Evolutionary conservation across 2,888 invertebrate species (phyloP).

Genomic region (Limnephilus lunatus): DNA sequence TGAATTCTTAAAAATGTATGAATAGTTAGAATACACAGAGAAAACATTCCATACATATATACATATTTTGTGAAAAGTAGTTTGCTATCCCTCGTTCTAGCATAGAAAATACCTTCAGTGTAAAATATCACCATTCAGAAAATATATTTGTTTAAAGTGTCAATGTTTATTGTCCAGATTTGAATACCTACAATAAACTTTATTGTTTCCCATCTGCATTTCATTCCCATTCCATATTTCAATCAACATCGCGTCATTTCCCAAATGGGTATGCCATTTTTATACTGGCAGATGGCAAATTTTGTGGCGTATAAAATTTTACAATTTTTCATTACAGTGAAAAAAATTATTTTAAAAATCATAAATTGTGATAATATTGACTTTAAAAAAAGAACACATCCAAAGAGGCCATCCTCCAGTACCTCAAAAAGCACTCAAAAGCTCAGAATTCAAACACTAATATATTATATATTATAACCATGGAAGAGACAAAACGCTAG

Average conservation of each 20-base stretch:
- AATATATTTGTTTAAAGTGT: too few species aligned
- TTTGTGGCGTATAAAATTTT: too few species aligned
- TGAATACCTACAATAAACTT: not conserved
- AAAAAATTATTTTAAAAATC: not conserved
- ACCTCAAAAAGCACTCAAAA: not conserved
- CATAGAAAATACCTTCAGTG: not conserved
- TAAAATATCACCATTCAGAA: not conserved
- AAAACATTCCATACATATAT: not conserved
- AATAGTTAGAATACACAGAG: too few species aligned
- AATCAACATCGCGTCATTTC: too few species aligned
- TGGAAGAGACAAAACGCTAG: too few species aligned
- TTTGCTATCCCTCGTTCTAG: not conserved
- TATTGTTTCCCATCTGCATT: too few species aligned
- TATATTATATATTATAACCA: too few species aligned
- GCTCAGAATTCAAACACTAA: too few species aligned
- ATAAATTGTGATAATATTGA: not conserved
- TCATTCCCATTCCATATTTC: not conserved
- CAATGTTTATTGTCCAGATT: too few species aligned
- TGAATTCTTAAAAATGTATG: too few species aligned
- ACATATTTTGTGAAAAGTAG: too few species aligned
- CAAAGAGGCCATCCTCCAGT: not conserved
- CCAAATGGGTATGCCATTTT: not conserved
- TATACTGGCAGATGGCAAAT: not conserved
- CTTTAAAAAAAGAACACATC: not conserved
- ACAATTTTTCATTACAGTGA: too few species aligned